Evolutionary conservation across 1,140 invertebrate genomes (phyloP).

Genomic region (Kradibia gibbosae): DNA sequence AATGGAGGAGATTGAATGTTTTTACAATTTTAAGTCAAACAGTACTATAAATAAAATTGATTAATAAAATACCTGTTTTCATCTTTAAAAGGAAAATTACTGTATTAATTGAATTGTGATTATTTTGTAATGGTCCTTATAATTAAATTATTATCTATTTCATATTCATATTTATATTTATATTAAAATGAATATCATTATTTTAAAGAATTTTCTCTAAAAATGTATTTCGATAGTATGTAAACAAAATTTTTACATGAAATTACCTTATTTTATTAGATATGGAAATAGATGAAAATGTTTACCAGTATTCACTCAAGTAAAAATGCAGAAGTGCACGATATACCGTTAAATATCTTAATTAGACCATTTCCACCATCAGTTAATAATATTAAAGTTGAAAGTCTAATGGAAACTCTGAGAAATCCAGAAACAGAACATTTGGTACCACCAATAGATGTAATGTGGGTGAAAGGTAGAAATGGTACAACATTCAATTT

Average conservation of each 20-base stretch:
- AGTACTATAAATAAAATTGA: background rate
- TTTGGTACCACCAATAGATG: conserved; percentile 86
- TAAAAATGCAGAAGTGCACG: conserved; percentile 80
- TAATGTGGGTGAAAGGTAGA: conserved; percentile 86
- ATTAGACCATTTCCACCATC: conserved; percentile 84
- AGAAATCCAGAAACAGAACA: conserved; percentile 74
- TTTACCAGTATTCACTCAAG: conserved; percentile 82
- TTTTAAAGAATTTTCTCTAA: too few species aligned
- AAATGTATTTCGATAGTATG: too few species aligned
- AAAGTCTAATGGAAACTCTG: conserved; percentile 85
- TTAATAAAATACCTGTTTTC: background rate
- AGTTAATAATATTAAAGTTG: conserved; percentile 84
- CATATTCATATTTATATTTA: too few species aligned
- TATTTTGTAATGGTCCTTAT: too few species aligned
- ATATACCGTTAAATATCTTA: conserved; percentile 85
- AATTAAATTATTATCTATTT: too few species aligned
- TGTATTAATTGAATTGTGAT: too few species aligned
- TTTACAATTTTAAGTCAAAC: background rate
- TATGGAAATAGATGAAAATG: conserved; percentile 36
- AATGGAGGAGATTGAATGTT: conserved; percentile 31
- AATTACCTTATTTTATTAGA: too few species aligned
- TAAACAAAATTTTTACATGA: too few species aligned
- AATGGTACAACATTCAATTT: conserved; percentile 70
- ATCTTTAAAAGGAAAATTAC: too few species aligned
- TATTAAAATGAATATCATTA: too few species aligned